These are phyloP conservation scores for Grapholita molesta DNA, from an alignment of 1,140 invertebrate species.

Conservation along the genomic window DNA sequence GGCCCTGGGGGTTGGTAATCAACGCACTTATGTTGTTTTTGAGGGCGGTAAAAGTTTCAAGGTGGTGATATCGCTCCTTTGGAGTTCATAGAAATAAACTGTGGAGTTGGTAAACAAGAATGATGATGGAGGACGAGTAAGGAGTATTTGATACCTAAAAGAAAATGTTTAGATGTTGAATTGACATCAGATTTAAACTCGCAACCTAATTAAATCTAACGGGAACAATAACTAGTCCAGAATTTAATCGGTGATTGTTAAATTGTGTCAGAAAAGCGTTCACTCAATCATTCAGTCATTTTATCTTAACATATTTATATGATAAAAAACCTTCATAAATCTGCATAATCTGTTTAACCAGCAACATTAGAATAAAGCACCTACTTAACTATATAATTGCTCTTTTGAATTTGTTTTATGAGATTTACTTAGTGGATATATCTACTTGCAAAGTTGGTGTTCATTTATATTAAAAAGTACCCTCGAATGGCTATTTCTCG, in stretches of 20 bases:
- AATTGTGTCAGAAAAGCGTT: too few species aligned
- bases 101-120: background rate
- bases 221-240: too few species aligned
- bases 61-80: background rate
- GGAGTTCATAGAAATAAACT: background rate
- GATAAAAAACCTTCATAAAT: too few species aligned
- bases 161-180: too few species aligned
- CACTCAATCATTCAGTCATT: too few species aligned
- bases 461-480: background rate
- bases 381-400: background rate
- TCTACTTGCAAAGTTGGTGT: too few species aligned
- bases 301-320: too few species aligned
- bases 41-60: slow-evolving; percentile 27
- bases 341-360: background rate
- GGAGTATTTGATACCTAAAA: too few species aligned
- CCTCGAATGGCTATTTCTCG: background rate
- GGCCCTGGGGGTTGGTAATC: slow-evolving; percentile 61
- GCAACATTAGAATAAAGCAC: background rate
- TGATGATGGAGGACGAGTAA: too few species aligned
- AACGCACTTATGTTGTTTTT: slow-evolving; percentile 66
- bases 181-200: too few species aligned
- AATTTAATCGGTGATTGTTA: too few species aligned
- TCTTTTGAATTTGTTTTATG: background rate
- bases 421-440: background rate
- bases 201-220: too few species aligned